phyloP scores from a whole-genome alignment of 2,113 vertebrate species.

The Gymnarchus niloticus region DNA sequence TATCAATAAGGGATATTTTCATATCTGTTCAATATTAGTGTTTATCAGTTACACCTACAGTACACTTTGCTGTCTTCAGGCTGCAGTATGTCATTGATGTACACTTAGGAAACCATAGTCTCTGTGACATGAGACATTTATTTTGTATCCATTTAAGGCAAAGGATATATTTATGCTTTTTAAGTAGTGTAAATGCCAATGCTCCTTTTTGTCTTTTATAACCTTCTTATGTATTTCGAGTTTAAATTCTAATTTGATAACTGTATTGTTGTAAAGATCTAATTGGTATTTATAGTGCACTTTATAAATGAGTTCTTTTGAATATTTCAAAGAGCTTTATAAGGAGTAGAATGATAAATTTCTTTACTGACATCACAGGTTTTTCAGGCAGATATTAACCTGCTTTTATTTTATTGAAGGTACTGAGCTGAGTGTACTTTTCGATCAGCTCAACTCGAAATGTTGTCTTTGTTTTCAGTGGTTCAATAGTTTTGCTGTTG shows the following conservation, averaged over 20 bases:
- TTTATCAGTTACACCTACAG: conserved; percentile 36
- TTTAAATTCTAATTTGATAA: conserved; percentile 50
- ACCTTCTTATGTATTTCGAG: conserved; percentile 44
- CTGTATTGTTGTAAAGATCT: conserved; percentile 50
- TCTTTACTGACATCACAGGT: conserved; percentile 40
- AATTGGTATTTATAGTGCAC: conserved; percentile 55
- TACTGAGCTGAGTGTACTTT: conserved; percentile 42
- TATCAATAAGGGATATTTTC: conserved; percentile 34
- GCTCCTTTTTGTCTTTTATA: conserved; percentile 52
- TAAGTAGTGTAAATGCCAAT: conserved; percentile 50
- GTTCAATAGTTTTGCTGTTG: conserved; percentile 42
- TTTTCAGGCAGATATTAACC: conserved; percentile 35
- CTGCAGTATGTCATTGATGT: conserved; percentile 32
- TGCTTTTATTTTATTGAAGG: conserved; percentile 43
- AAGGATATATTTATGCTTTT: conserved; percentile 47
- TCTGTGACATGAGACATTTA: conserved; percentile 43
- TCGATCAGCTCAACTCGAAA: conserved; percentile 32
- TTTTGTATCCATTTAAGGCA: conserved; percentile 46
- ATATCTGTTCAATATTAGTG: conserved; percentile 18
- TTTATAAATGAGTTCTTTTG: conserved; percentile 49
- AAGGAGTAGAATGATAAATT: conserved; percentile 39
- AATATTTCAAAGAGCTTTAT: conserved; percentile 47
- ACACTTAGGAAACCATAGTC: conserved; percentile 19
- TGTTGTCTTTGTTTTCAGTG: conserved; percentile 39
- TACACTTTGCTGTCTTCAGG: conserved; percentile 27